Base-by-base conservation (phyloP, 2,888 invertebrate species). In the Archips xylosteana region DNA sequence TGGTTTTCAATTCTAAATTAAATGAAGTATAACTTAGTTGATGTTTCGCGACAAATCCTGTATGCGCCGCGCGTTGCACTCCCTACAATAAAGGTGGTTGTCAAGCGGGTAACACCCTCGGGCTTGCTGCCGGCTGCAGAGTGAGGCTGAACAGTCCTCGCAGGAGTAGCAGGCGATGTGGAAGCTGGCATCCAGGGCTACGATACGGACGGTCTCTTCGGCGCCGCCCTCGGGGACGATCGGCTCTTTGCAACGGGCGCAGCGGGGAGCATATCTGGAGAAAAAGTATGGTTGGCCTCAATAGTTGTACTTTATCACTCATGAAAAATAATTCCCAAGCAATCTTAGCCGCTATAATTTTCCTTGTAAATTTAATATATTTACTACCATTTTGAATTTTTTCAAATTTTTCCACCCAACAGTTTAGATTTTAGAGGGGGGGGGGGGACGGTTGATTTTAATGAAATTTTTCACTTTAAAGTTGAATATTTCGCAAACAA, bases 21-120 rank as follows among this genome's bases (percentile, higher is more conserved):
- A 23, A 23, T 23, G 23, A 23, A 23, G 23, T 23, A 23, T 23
- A 51, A n/a, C 2, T 80, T 85, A 93, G 75, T 92, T 90, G 23
- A 94, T 94, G 78, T 92, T 91, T 76, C 96, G 96, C 0, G 98
- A 98, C 59, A 99, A 95, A 64, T 97, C 97, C 89, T 99, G 98
- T 45, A 99, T 98, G 72, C 99, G 96, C 80, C 97, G 96, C 1
- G 99, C 98, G 88, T 99, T 99, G 90, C 99, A 99, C 84, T 97
- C 97, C 88, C 98, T 98, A 88, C 99, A 99, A 75, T 99, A 95
- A 15, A 99, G 97, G 87, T 99, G 99, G 81, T 97, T 98, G 85
- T 99, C 99, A 8, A 99, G 93, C 0, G 99, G 99, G 90, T 99
- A 99, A 90, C 99, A 99, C 6, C 99, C 99, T 23, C 97, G 95